Evolutionary conservation across 2,113 vertebrate genomes (phyloP).

Genomic region (Chunga burmeisteri): DNA sequence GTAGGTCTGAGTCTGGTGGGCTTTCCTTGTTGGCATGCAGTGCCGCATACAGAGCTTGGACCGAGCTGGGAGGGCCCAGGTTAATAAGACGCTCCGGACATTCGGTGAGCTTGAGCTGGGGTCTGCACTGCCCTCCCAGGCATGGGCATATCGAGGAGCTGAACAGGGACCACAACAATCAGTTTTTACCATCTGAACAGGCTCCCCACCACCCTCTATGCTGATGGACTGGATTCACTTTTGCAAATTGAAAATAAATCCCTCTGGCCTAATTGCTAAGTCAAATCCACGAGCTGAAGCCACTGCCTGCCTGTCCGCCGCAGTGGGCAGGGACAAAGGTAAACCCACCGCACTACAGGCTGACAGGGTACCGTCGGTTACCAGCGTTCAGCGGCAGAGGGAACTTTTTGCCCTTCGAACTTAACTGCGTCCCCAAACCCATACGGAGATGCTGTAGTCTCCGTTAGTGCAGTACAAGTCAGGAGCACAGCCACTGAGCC

Average conservation of each 20-base stretch:
- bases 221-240: background rate
- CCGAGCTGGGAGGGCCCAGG: background rate
- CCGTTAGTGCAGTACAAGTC: background rate
- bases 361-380: background rate
- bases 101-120: background rate
- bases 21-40: rapidly evolving
- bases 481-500: background rate
- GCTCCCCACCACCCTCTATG: background rate
- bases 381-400: background rate
- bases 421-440: background rate
- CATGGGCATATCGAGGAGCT: background rate
- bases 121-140: background rate
- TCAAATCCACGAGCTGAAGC: background rate
- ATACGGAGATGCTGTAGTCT: background rate
- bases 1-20: background rate
- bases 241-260: background rate
- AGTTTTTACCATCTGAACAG: background rate
- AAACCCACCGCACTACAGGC: background rate
- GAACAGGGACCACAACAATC: background rate
- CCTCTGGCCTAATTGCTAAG: background rate
- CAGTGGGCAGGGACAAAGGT: background rate
- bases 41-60: background rate
- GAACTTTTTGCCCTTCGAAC: background rate
- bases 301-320: background rate
- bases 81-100: background rate